Conservation (phyloP, 2,888 invertebrate species). For the Pantelozetes paolii region DNA sequence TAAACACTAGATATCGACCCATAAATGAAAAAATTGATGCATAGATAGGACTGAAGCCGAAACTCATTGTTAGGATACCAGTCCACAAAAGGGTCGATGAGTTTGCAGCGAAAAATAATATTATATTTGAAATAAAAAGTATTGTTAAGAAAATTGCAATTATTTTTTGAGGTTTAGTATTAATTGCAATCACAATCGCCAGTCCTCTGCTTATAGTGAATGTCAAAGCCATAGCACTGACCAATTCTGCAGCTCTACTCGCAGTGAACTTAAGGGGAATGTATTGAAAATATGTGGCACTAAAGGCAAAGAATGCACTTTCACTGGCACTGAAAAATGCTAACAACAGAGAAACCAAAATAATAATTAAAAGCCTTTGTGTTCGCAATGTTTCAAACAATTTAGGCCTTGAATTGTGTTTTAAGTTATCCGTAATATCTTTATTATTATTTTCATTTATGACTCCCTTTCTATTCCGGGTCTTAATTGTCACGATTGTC, state of each 20-base stretch:
- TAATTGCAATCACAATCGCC: background rate
- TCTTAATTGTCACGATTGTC: too few relatives aligned
- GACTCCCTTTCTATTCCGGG: too few relatives aligned
- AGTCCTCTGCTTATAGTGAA: background rate
- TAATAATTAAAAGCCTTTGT: background rate
- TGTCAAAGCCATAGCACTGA: background rate
- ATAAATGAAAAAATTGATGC: background rate
- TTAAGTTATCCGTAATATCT: too few relatives aligned
- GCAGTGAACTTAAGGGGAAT: background rate
- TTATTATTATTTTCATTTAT: too few relatives aligned
- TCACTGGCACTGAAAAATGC: background rate
- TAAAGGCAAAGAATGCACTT: background rate
- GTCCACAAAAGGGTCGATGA: background rate
- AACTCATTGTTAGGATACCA: background rate
- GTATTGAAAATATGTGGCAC: slow-evolving; percentile 17
- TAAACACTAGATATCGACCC: background rate
- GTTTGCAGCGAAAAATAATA: background rate
- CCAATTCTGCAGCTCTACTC: background rate
- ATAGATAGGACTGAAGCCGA: background rate
- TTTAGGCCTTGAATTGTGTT: too few relatives aligned
- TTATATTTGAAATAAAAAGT: background rate
- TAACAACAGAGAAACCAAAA: background rate
- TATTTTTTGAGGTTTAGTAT: background rate
- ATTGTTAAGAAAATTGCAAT: background rate
- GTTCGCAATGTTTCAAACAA: too few relatives aligned